Base-by-base conservation (phyloP, 2,888 invertebrate genomes). In the Epinotia bilunana region DNA sequence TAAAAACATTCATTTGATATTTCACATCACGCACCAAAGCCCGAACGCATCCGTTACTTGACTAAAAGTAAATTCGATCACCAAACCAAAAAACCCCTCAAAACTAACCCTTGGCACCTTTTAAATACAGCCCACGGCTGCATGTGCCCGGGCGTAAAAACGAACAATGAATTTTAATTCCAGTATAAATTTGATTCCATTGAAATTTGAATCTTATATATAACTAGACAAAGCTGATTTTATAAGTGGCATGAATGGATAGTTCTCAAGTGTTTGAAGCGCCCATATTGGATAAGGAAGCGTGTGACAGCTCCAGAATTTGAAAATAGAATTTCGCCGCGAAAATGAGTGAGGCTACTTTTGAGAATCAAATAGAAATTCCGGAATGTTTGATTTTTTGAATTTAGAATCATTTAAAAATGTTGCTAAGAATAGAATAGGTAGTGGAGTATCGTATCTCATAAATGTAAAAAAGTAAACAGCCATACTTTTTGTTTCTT, bases 321-420 rank as follows among this genome's bases (percentile, higher is more conserved):
- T 87, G 84, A 88, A 89, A 89, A 88, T 89, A 89, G 88, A 89
- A 85, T 82, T 67, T 82, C 83, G 87, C 84, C 87, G 89, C 88
- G 84, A 90, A 90, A 88, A 88, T 89, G 81, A 88, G 89, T 89
- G 88, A 88, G 84, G 79, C 79, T 79, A 77, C 74, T 77, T 72
- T 72, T 72, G 57, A 65, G 13, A 69, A 57, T 23, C 49, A 39
- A 69, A 72, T 75, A 16, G 62, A 46, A 61, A 23, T 69, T 69
- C 13, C n/a, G 20, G 28, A 69, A 60, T 33, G 5, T 55, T 74
- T 58, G 0, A 57, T 53, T 60, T 20, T 53, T 60, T 23, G 6
- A 67, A 73, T 60, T 73, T 58, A 1, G 13, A 49, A 49, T 73
- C 9, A 2, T 53, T 61, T 16, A 23, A 39, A 20, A 28, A 28